These are phyloP conservation scores for Pocota personata DNA, from an alignment of 2,888 invertebrate genomes.

Conservation along the genomic window DNA sequence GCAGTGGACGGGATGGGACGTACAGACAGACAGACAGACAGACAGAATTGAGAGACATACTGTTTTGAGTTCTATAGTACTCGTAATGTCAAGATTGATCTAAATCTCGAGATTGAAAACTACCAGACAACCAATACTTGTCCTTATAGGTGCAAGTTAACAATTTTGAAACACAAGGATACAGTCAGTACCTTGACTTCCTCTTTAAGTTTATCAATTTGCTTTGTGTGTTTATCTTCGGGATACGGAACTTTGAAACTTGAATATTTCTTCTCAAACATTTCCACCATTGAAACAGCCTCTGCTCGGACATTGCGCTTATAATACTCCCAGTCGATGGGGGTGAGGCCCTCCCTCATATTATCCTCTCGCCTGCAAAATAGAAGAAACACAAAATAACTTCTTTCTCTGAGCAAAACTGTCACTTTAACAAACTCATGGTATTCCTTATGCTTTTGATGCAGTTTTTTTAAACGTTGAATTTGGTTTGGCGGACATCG, in stretches of 20 bases:
- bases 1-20: too few relatives aligned
- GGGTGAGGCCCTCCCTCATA: conserved; percentile 88
- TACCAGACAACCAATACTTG: too few relatives aligned
- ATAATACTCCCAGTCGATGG: conserved; percentile 92
- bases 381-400: neutral
- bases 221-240: conserved; percentile 77
- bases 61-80: too few relatives aligned
- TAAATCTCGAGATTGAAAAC: too few relatives aligned
- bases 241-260: conserved; percentile 90
- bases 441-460: neutral
- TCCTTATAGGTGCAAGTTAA: too few relatives aligned
- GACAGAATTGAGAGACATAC: neutral
- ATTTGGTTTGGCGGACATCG: conserved; percentile 36
- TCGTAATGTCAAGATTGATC: too few relatives aligned
- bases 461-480: neutral
- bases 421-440: neutral
- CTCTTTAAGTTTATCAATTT: conserved; percentile 87
- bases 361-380: too few relatives aligned
- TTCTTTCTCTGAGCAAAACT: neutral
- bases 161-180: neutral
- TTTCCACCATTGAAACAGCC: conserved; percentile 90
- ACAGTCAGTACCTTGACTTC: conserved; percentile 83
- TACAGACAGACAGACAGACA: too few relatives aligned
- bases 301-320: conserved; percentile 86
- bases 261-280: conserved; percentile 92